Conservation (phyloP, 2,888 invertebrate genomes). For the Hymenopus coronatus region DNA sequence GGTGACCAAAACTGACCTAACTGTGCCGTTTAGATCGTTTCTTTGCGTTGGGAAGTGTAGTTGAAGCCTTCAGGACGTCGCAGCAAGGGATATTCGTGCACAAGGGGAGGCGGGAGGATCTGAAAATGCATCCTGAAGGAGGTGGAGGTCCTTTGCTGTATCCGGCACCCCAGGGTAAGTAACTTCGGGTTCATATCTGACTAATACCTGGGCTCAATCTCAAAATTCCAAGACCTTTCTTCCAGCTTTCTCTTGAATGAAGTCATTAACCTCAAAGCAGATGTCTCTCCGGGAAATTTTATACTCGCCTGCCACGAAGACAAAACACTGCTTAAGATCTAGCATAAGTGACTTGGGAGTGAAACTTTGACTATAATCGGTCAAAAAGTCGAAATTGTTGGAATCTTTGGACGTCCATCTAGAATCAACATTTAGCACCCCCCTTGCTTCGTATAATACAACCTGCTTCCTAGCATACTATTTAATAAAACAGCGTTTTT, state of each 20-base stretch:
- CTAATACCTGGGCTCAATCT: neutral
- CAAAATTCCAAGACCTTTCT: neutral
- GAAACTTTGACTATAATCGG: too few relatives aligned
- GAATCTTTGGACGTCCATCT: too few relatives aligned
- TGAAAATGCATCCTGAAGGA: conserved; percentile 26
- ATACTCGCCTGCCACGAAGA: neutral
- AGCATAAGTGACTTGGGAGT: too few relatives aligned
- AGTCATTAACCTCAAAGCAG: neutral
- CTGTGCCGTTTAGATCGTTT: neutral
- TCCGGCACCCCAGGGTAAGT: conserved; percentile 24
- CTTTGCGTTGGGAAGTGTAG: neutral
- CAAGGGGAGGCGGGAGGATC: neutral
- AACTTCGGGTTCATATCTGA: neutral
- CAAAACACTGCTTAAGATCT: too few relatives aligned
- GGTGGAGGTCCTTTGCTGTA: conserved; percentile 22
- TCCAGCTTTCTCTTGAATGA: neutral
- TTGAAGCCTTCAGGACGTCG: neutral
- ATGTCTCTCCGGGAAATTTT: neutral
- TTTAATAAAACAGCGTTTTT: too few relatives aligned
- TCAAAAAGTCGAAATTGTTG: too few relatives aligned
- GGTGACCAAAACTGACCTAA: neutral
- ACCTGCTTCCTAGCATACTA: too few relatives aligned
- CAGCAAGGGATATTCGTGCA: neutral
- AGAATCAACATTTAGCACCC: too few relatives aligned
- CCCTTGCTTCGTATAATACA: too few relatives aligned